Evolutionary conservation across 2,888 invertebrate genomes (phyloP).

Genomic region (Zhengitettix transpicula): DNA sequence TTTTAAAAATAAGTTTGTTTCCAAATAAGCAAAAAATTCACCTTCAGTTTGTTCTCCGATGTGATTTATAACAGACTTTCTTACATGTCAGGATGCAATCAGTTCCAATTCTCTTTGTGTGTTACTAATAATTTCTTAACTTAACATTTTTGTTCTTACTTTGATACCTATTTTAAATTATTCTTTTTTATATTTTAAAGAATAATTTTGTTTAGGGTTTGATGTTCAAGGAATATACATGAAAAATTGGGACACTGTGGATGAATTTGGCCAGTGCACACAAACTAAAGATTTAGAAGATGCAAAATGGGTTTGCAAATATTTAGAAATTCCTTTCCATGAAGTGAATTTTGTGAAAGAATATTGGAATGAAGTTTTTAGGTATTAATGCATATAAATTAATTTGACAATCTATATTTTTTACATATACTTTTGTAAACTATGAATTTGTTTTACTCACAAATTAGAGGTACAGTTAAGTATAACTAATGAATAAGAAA

Average conservation of each 20-base stretch:
- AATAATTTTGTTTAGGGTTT: constrained; percentile 50
- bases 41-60: no score
- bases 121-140: no score
- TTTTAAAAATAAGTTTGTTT: no score
- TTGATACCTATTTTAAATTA: background rate
- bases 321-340: constrained; percentile 60
- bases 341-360: constrained; percentile 86
- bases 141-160: background rate
- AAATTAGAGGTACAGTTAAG: no score
- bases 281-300: constrained; percentile 70
- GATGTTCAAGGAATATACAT: constrained; percentile 78
- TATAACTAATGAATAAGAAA: no score
- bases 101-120: no score
- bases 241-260: constrained; percentile 87
- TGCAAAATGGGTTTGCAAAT: constrained; percentile 63
- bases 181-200: background rate
- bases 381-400: constrained; percentile 21
- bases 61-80: no score
- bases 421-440: background rate
- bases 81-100: no score
- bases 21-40: no score
- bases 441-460: no score
- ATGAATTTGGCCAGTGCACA: constrained; percentile 72
- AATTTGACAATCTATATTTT: no score
- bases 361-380: constrained; percentile 73